Evolutionary conservation across 1,140 invertebrate genomes (phyloP), one percentile per base, ranked within the genome.

Genomic region (Drosophila persimilis): DNA sequence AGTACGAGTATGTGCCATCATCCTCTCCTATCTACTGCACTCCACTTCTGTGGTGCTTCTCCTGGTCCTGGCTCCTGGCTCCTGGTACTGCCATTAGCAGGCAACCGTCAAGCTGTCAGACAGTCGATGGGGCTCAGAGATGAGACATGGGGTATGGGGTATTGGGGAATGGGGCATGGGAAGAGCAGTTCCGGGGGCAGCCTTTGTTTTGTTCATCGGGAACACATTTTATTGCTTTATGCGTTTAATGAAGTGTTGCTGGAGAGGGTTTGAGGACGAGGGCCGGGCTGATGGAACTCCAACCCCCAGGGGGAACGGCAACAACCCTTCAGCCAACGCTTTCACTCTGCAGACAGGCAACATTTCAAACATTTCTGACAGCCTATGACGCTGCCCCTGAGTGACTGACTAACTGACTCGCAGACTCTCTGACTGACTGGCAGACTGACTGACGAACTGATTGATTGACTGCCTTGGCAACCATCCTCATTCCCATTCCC

Each of bases 241-340:
- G 83, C 84, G 79, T 88, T 88, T 88, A 88, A 88, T 88, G 83
- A 88, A 88, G 78, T 88, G 83, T 88, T 88, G 71, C 73, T 39
- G 24, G 45, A 20, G 24, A 20, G 48, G 20, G 43, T 8, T 5
- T 39, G 39, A 26, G 8, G n/a, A 24, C 15, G 24, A 29, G 48
- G 29, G 24, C 24, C 24, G 8, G 17, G 15, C 13, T 8, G 24
- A 8, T n/a, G 26, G 53, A 15, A 9, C 9, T 9, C 53, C 55
- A 26, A 45, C 15, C 31, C 63, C 58, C 46, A 6, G 45, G 75
- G 69, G 61, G 3, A 62, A 9, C 59, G 46, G 51, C 7, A 41
- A 44, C 77, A 86, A 88, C 83, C 83, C 83, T 88, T 83, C 71
- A 39, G 35, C 9, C 11, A 39, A 35, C 9, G 78, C 83, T 88